phyloP scores from a whole-genome alignment of 2,888 invertebrate species.

The Scaptomyza caliginosa region DNA sequence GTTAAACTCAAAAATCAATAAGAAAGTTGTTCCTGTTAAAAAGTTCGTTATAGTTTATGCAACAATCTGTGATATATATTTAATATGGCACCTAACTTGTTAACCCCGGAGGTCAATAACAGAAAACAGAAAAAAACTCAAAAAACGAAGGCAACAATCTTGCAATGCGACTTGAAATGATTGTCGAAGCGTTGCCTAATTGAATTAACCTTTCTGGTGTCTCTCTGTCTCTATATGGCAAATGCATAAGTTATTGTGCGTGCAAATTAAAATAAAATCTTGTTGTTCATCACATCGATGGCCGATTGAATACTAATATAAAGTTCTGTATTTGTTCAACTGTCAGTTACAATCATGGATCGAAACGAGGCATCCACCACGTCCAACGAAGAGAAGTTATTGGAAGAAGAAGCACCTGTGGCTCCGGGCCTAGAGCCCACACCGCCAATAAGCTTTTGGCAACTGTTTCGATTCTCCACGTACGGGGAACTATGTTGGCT shows the following conservation, averaged over 20 bases:
- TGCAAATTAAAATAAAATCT: constrained; percentile 43
- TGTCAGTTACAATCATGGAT: constrained; percentile 64
- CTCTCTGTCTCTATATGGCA: constrained; percentile 6
- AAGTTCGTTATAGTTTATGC: constrained; percentile 2
- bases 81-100: constrained; percentile 54
- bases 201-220: constrained; percentile 74
- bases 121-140: constrained; percentile 33
- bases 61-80: constrained; percentile 17
- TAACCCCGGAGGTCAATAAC: constrained; percentile 72
- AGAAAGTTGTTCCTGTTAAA: not conserved
- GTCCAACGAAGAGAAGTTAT: constrained; percentile 65
- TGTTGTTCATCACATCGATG: constrained; percentile 37
- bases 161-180: constrained; percentile 27
- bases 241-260: constrained; percentile 15
- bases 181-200: constrained; percentile 55
- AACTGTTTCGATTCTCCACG: constrained; percentile 86
- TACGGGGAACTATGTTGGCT: constrained; percentile 86
- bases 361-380: constrained; percentile 71
- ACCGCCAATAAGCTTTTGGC: constrained; percentile 73
- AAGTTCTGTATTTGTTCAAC: constrained; percentile 12
- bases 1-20: not conserved
- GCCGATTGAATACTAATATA: constrained; percentile 40
- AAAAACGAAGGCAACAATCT: constrained; percentile 46
- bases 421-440: constrained; percentile 73
- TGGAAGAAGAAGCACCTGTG: constrained; percentile 66